Percentiles rank a stretch among this genome's conserved stretches.
Conservation (phyloP, 2,113 vertebrate genomes). For the Spea multiplicata region DNA sequence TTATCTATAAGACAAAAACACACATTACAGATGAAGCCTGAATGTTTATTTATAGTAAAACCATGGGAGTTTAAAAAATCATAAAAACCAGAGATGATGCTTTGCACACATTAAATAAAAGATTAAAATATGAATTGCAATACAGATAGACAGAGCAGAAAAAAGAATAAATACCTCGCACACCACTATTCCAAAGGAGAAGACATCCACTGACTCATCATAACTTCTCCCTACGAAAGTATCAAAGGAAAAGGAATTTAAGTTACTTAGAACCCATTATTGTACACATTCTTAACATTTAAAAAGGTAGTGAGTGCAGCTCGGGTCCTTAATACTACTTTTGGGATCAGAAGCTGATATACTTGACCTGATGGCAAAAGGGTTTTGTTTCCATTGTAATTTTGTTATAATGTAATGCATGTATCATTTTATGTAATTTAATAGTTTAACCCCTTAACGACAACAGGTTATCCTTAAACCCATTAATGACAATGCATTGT, state of each 20-base stretch:
- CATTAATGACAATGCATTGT: too few species aligned
- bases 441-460: too few species aligned
- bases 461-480: too few species aligned
- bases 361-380: too few species aligned
- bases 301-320: too few species aligned
- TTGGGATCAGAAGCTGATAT: too few species aligned
- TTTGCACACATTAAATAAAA: neutral
- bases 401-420: too few species aligned
- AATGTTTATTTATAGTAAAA: neutral
- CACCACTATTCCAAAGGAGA: conserved; percentile 96
- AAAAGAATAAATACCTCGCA: conserved; percentile 78
- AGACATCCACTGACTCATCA: conserved; percentile 95
- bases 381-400: too few species aligned
- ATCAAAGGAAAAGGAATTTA: neutral
- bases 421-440: too few species aligned
- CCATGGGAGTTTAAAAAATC: neutral
- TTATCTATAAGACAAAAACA: conserved; percentile 70
- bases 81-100: neutral
- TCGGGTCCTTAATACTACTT: too few species aligned
- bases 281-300: neutral
- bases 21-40: neutral
- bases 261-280: neutral
- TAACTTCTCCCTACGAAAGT: conserved; percentile 82
- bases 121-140: too few species aligned
- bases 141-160: neutral